Evolutionary conservation across 2,113 vertebrate species (phyloP), one percentile per base, ranked within the genome.

Genomic region (Chlamydotis undulata): DNA sequence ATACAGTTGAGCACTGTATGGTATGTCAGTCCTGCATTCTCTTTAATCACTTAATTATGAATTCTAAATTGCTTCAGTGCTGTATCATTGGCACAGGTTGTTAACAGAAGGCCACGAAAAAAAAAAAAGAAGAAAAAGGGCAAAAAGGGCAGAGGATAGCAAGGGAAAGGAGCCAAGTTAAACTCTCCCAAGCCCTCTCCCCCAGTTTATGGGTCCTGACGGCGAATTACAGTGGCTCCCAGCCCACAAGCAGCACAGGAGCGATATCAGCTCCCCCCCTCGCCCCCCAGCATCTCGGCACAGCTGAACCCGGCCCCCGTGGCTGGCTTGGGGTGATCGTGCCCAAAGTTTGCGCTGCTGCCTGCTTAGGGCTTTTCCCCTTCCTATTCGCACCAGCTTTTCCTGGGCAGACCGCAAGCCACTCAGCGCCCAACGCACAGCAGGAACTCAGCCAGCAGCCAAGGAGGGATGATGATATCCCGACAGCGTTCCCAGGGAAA

Each of bases 401-500:
- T 77, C 71, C 76, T 9, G 60, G 69, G 73, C 70, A 39, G 75
- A 18, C 45, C 53, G 90, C 61, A 81, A 86, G 41, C 19, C 53
- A 35, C 37, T 8, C 71, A 21, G 24, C 9, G 8, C 83, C 91
- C 67, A 43, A 57, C 61, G 67, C 69, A 41, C 74, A 75, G 50
- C 65, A 9, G 70, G 61, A 79, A 53, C 39, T 19, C 64, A 76
- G 87, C 59, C 90, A 87, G 79, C 79, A 95, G 78, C 53, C 63
- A 53, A 24, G 1, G 2, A 79, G 65, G 49, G 70, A 73, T 25
- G 77, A 39, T 79, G 50, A 85, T 60, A 91, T 83, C 87, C 95
- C 1, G 0, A 90, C 77, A 68, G 74, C 81, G 87, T 90, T 95
- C 89, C 89, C 91, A 91, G 93, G 84, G 82, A 87, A 96, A 91